Evolutionary conservation across 2,888 invertebrate species (phyloP), one percentile per base, ranked within the genome.

Genomic region (Caradrina kadenii): DNA sequence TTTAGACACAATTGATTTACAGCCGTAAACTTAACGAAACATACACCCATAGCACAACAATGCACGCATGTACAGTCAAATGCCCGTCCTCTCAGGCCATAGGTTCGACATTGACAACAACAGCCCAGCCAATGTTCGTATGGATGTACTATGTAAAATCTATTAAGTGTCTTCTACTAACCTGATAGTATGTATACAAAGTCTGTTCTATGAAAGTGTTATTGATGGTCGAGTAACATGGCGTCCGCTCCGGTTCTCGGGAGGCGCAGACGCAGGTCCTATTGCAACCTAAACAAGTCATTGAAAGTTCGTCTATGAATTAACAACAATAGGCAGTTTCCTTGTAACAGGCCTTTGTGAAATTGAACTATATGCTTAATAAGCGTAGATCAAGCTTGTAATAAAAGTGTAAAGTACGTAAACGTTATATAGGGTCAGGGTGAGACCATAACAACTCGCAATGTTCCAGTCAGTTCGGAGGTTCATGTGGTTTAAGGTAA

Each of bases 261-360:
- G 88, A 92, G 81, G 73, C 63, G 54, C 19, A 66, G 67, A 66
- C 49, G 17, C 65, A 80, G 89, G 76, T 93, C 93, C 84, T 83
- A 88, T 94, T 93, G 82, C 91, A 88, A 87, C 74, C 84, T 85
- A 92, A 93, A 93, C 92, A 93, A 87, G 87, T 87, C 89, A 90
- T 92, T 91, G 87, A 90, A 86, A 85, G 87, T 85, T 85, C 88
- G 87, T 90, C 91, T 91, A 91, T 92, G 89, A 89, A 90, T 85
- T 90, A 89, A 86, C 86, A 91, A 95, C 95, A 95, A 95, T 94
- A 89, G 94, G 87, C 88, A 84, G 88, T 95, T 94, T 93, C 89
- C 91, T 87, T 86, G 89, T 93, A 93, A 94, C 90, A 91, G 86
- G 91, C 93, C 93, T 93, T 94, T 94, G 94, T 94, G 89, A 90